Evolutionary conservation across 2,888 invertebrate species (phyloP), one percentile per base, ranked within the genome.

Genomic region (Adineta ricciae): DNA sequence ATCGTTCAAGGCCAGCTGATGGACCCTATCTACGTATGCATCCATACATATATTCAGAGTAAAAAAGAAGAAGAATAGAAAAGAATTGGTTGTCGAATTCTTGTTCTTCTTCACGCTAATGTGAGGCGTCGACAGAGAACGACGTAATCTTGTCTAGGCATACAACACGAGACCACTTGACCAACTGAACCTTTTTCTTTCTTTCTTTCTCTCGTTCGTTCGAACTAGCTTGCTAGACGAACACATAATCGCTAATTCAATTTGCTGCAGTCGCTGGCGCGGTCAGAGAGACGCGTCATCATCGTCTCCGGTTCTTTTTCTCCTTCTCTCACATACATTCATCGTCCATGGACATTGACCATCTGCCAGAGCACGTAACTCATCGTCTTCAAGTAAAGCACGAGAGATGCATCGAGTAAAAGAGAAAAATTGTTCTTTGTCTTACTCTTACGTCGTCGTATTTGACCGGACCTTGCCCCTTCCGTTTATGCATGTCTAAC

Each of bases 1-100:
- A 64, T 64, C 64, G 64, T 64, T 64, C 64, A 64, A 64, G 64
- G 64, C 64, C 64, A 64, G 32, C 32, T 64, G n/a, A 64, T 64
- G 64, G 64, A 64, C 64, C n/a, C 64, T 64, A 27, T 64, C 64
- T 27, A 27, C 64, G 32, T 27, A 64, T 64, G 16, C 27, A 32
- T 21, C n/a, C 14, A 27, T 64, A 64, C 11, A 64, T 32, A 64
- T 64, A 64, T 16, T 64, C 32, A 64, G 64, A 32, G 16, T 27
- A 64, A n/a, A 32, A 64, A 64, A 64, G 14, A 32, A 56, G 27
- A 27, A 5, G 27, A 24, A 56, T 27, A 46, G 46, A 46, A 64
- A 32, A 64, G n/a, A 64, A 9, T 64, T 32, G 64, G n/a, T 64
- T 64, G 64, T 27, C 64, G 64, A 27, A 64, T 32, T 64, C 64